Evolutionary conservation across 2,113 vertebrate genomes (phyloP), one percentile per base, ranked within the genome.

Genomic region (Salminus brasiliensis): DNA sequence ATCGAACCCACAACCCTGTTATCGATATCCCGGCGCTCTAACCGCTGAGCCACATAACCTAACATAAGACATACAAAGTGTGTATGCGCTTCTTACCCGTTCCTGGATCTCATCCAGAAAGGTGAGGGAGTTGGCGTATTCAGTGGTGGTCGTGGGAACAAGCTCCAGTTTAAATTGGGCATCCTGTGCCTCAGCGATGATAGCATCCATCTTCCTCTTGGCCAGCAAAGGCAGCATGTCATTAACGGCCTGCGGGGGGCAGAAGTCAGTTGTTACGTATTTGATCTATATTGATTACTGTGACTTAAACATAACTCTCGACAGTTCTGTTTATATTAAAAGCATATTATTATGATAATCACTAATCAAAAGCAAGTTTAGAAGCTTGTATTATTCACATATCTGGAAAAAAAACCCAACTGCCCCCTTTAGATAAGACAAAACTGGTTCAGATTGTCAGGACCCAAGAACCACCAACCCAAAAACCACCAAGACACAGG

Each of bases 61-160:
- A 15, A 43, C 18, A 65, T 21, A 29, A 29, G 41, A 5, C 0
- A 0, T 8, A 69, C 12, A 45, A n/a, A 27, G 4, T 5, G 41
- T 10, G 30, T 36, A 0, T 11, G 4, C 39, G 23, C 3, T 4
- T 86, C 90, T 92, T 85, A 96, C 96, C 90, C 94, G 91, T 27
- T 94, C 91, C 76, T 94, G 91, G 85, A 96, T 95, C 74, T 96
- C 92, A 32, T 95, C 95, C 79, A 95, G 90, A 85, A 96, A 95
- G 25, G 88, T 85, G 78, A 97, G 90, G 53, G 81, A 93, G 80
- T 90, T 87, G 29, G 95, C 93, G 21, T 93, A 92, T 79, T 96
- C 95, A 25, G 70, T 87, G 39, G 94, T 96, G 2, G 88, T 88
- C 0, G 88, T 84, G 62, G 94, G 93, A 39, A 78, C n/a, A 74